Evolutionary conservation across 92 coral and sea anemone genomes (phyloP).

Genomic region (Porites divaricata): DNA sequence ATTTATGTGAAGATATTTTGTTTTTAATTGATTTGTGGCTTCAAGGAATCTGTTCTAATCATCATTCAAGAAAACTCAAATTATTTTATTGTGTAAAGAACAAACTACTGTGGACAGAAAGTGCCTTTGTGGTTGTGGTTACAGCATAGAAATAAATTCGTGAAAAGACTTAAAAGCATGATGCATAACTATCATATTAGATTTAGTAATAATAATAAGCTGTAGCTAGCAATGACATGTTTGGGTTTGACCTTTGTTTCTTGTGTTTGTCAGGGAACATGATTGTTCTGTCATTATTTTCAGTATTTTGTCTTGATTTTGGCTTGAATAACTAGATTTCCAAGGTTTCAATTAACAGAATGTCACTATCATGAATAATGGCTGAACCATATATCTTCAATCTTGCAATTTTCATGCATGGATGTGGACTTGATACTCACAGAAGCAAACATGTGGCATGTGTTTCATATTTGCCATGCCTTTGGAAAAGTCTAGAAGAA

Average conservation of each 20-base stretch:
- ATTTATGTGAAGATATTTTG: not conserved
- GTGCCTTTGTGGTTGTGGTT: no score
- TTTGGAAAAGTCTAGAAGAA: slow-evolving; percentile 26
- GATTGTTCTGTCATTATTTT: not conserved
- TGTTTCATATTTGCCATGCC: slow-evolving; percentile 5
- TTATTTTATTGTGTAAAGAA: no score
- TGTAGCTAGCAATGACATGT: not conserved
- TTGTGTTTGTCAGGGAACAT: no score
- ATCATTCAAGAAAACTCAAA: not conserved
- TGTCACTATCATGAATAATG: not conserved
- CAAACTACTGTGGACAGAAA: no score
- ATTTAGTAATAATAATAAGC: not conserved
- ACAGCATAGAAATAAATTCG: not conserved
- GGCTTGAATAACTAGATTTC: not conserved
- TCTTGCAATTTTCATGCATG: not conserved
- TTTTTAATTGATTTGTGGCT: no score
- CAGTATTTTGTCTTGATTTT: not conserved
- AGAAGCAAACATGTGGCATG: not conserved
- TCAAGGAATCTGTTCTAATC: no score
- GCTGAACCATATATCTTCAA: not conserved
- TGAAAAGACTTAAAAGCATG: not conserved
- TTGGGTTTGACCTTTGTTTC: slow-evolving; percentile 11
- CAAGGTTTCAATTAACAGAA: not conserved
- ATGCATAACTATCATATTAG: not conserved
- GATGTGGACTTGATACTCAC: not conserved